Base-by-base conservation (phyloP, 2,113 vertebrate genomes). In the Pungitius pungitius region DNA sequence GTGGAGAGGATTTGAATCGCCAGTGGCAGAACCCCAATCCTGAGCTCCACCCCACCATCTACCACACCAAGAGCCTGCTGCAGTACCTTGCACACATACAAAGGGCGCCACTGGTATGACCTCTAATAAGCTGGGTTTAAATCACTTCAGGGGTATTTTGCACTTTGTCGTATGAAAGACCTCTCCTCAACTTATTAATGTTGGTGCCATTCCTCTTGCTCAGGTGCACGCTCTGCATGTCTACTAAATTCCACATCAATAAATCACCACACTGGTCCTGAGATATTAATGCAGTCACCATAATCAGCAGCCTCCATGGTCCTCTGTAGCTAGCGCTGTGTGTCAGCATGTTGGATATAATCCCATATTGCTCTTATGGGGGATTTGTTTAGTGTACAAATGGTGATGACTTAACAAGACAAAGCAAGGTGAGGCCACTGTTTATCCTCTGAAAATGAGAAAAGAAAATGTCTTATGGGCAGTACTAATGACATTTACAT, bases 1-100 rank as follows among this genome's bases (percentile, higher is more conserved):
- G 98, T 90, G 98, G 98, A 81, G 98, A 99, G 89, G 98, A 99
- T 92, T 94, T 99, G 92, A 99, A 99, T 89, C 95, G 98, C 71
- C 98, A 99, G 83, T 99, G 98, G 98, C 96, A 96, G 92, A 96
- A 89, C 84, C 98, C 98, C 88, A 97, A 93, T 86, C 92, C 90
- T 55, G 97, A 98, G 85, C 94, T 99, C 60, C 98, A 99, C 89
- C 98, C 98, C 60, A 99, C 97, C 75, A 96, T 99, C 93, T 99
- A 95, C 93, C 96, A 99, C 82, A 95, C 97, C 79, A 99, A 99
- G 89, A 95, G 98, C 67, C 94, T 99, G 78, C 92, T 99, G 70
- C 98, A 99, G 79, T 99, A 99, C 92, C 91, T 99, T 87, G 94
- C 95, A 74, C 94, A 96, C 78, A 95, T 97, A 88, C 96, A 96